Percentiles rank a stretch among this genome's conserved stretches.
Evolutionary conservation across 2,888 invertebrate genomes (phyloP).

Genomic region (Drosophila rubida): DNA sequence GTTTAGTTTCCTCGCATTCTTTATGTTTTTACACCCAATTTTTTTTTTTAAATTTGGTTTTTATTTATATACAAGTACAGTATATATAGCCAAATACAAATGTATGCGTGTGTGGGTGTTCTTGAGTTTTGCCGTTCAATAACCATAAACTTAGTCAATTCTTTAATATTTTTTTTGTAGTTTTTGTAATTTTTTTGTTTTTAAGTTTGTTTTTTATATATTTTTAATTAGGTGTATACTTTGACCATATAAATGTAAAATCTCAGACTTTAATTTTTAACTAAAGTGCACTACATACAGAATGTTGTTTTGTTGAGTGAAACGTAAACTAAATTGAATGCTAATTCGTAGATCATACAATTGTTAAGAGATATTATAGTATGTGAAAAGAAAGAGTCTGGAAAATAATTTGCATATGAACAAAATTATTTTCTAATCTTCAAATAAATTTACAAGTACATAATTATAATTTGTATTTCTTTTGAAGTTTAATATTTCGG

Average conservation of each 20-base stretch:
- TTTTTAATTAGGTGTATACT: constrained; percentile 65
- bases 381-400: constrained; percentile 48
- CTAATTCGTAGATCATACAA: constrained; percentile 27
- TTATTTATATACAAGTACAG: constrained; percentile 33
- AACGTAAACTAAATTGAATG: constrained; percentile 49
- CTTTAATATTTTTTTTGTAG: constrained; percentile 30
- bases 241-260: constrained; percentile 76
- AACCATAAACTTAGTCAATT: constrained; percentile 70
- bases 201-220: constrained; percentile 34
- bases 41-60: constrained; percentile 27
- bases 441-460: constrained; percentile 57
- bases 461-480: constrained; percentile 59
- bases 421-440: constrained; percentile 52
- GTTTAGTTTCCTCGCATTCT: constrained; percentile 30
- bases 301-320: constrained; percentile 47
- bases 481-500: constrained; percentile 78
- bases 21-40: constrained; percentile 19
- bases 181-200: constrained; percentile 18
- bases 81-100: constrained; percentile 64
- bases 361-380: constrained; percentile 15
- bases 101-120: constrained; percentile 23
- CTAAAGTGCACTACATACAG: constrained; percentile 79
- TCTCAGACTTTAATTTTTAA: constrained; percentile 83
- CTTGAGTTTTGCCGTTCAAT: constrained; percentile 51
- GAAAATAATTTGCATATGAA: constrained; percentile 36